Evolutionary conservation across 1,140 invertebrate genomes (phyloP).

Genomic region (Drosophila tropicalis): DNA sequence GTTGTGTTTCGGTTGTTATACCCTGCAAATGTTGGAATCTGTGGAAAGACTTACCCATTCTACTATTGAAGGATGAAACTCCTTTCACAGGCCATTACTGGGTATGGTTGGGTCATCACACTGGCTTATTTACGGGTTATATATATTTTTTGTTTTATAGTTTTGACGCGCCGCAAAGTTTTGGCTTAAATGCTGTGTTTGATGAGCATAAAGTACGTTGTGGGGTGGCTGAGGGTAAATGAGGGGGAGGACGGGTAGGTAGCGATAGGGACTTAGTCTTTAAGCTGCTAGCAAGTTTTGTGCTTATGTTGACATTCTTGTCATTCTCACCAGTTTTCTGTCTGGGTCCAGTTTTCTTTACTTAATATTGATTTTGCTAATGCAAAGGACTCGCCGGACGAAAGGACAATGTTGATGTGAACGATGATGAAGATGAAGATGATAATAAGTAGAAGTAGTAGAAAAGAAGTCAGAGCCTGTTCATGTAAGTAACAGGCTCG

Average conservation of each 20-base stretch:
- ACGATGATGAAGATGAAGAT: too few species aligned
- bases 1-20: conserved; percentile 32
- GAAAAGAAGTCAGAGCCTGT: too few species aligned
- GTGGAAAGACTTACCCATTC: too few species aligned
- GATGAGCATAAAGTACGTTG: not conserved
- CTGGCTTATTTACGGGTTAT: not conserved
- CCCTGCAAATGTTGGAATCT: conserved; percentile 3
- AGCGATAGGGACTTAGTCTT: conserved; percentile 21
- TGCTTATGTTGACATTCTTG: conserved; percentile 44
- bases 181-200: not conserved
- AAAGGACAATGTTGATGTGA: too few species aligned
- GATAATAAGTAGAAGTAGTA: too few species aligned
- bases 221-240: not conserved
- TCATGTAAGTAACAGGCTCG: too few species aligned
- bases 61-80: too few species aligned
- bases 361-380: conserved; percentile 64
- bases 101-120: not conserved
- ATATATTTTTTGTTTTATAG: conserved; percentile 22
- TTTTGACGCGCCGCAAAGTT: conserved; percentile 43
- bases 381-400: conserved; percentile 3
- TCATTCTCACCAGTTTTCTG: not conserved
- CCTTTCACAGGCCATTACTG: not conserved
- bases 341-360: conserved; percentile 1
- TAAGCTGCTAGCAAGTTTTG: conserved; percentile 40
- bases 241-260: too few species aligned